Base-by-base conservation (phyloP, 64 coral and sea anemone species). In the Astreopora myriophthalma region DNA sequence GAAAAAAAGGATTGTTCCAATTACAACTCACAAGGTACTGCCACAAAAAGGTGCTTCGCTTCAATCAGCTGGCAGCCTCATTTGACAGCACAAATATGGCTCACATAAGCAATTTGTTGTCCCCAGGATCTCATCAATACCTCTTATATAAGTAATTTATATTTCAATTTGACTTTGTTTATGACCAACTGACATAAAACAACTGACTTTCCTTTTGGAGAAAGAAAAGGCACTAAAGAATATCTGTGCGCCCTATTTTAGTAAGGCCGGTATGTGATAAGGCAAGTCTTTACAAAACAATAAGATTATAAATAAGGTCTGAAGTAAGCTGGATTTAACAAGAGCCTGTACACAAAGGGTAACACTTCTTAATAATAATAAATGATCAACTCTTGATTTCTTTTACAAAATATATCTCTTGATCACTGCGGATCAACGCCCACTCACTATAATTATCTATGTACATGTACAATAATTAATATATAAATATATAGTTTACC, bases 401-500 rank as follows among this genome's bases (percentile, higher is more conserved):
- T 27, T 37, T 20, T 29, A 83, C 38, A 83, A 83, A 83, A 83
- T 83, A 83, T 65, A 19, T 83, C 57, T 66, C 24, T 31, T 23
- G 24, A 32, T 61, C 9, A 83, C 34, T 17, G 14, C 2, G 1
- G 55, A 83, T 83, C 58, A 24, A 32, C 58, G 34, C 57, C 6
- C 22, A 64, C 31, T 83, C 33, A 24, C 12, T 14, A 23, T 83
- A 38, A 65, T 32, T 22, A 63, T 57, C 79, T 83, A 64, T 83
- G 79, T 83, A 65, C 57, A 83, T 22, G 23, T 64, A 64, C 61
- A 24, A 64, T 64, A 64, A 64, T 58, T 58, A 58, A 46, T 75
- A 60, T 57, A 83, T 83, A 83, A 64, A 83, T 64, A 60, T 60
- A 57, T 80, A 80, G 35, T 14, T 71, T 14, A 37, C 79, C 57